Evolutionary conservation across 1,140 invertebrate genomes (phyloP).

Genomic region (Mya arenaria): DNA sequence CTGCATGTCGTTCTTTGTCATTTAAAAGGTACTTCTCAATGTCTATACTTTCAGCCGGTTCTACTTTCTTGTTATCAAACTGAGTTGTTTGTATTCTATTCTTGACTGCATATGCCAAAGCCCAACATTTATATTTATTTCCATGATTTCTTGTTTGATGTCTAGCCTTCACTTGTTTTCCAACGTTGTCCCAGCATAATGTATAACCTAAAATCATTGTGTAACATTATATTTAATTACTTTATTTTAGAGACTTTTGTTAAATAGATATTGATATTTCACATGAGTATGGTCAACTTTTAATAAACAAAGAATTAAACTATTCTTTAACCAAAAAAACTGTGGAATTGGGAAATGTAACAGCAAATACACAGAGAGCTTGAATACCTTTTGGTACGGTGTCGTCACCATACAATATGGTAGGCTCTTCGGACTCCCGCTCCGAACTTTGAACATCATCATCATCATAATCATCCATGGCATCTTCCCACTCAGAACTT

Average conservation of each 20-base stretch:
- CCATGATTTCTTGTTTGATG: constrained; percentile 41
- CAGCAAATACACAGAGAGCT: background rate
- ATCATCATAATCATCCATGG: background rate
- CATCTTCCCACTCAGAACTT: too few species aligned
- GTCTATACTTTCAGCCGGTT: background rate
- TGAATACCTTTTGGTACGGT: background rate
- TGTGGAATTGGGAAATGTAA: too few species aligned
- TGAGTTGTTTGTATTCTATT: constrained; percentile 20
- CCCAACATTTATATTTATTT: constrained; percentile 15
- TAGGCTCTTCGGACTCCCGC: background rate
- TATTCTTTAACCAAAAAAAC: background rate
- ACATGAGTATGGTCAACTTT: background rate
- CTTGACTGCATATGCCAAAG: constrained; percentile 31
- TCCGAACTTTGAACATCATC: background rate
- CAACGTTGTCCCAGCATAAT: constrained; percentile 38
- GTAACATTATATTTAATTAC: too few species aligned
- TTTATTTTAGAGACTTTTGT: too few species aligned
- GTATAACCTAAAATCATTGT: constrained; percentile 10
- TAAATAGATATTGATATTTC: background rate
- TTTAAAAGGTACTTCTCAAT: background rate
- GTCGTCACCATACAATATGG: background rate
- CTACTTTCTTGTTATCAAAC: background rate
- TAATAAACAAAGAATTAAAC: too few species aligned
- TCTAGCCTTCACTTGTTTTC: constrained; percentile 13
- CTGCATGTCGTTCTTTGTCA: background rate